phyloP scores from a whole-genome alignment of 2,888 invertebrate genomes.

The Endotricha flammealis region DNA sequence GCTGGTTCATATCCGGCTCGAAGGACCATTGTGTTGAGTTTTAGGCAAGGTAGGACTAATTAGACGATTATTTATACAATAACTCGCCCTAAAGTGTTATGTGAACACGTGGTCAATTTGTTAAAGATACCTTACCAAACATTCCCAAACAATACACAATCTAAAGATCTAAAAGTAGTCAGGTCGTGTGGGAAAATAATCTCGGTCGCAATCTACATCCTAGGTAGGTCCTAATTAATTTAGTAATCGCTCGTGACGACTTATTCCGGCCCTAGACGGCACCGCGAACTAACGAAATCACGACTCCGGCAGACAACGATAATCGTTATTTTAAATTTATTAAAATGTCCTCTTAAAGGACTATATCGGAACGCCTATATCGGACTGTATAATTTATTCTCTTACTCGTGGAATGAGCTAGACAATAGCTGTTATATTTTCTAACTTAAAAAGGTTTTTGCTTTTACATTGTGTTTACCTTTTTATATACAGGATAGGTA shows the following conservation, averaged over 20 bases:
- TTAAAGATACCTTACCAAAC: too few species aligned
- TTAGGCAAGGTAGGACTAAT: too few species aligned
- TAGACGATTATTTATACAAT: too few species aligned
- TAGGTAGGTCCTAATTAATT: conserved; percentile 76
- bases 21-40: too few species aligned
- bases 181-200: conserved; percentile 77
- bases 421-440: conserved; percentile 67
- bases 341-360: conserved; percentile 77
- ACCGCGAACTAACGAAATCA: conserved; percentile 77
- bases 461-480: neutral
- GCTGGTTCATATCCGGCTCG: too few species aligned
- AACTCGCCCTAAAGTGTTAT: too few species aligned
- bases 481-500: too few species aligned
- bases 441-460: conserved; percentile 22
- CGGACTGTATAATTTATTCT: conserved; percentile 76
- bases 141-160: too few species aligned
- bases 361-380: conserved; percentile 73
- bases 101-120: too few species aligned
- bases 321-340: conserved; percentile 79
- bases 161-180: conserved; percentile 58
- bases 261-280: conserved; percentile 69
- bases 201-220: conserved; percentile 71
- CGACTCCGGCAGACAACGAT: conserved; percentile 74
- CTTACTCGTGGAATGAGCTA: conserved; percentile 59
- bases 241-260: conserved; percentile 78